These are phyloP conservation scores for Conopomorpha cramerella DNA, from an alignment of 1,140 invertebrate genomes.

Conservation along the genomic window DNA sequence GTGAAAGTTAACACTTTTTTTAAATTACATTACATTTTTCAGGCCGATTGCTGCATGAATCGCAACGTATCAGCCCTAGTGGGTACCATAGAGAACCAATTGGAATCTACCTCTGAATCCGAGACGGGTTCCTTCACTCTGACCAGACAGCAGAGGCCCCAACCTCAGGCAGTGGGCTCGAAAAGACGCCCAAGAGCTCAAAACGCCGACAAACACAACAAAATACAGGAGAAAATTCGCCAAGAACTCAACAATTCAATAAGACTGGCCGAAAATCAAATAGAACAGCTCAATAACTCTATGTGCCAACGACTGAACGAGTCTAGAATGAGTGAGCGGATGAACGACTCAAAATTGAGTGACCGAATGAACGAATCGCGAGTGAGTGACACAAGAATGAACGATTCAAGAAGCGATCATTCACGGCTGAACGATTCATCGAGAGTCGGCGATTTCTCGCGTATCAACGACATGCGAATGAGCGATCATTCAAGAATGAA, in stretches of 20 bases:
- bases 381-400: slow-evolving; percentile 5
- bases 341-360: slow-evolving; percentile 1
- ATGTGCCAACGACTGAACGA: slow-evolving; percentile 12
- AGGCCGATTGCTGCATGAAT: slow-evolving; percentile 51
- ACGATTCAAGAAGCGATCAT: slow-evolving; percentile 5
- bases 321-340: slow-evolving; percentile 1
- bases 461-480: slow-evolving; percentile 22
- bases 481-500: too few species aligned
- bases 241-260: slow-evolving; percentile 25
- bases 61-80: slow-evolving; percentile 46
- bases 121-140: slow-evolving; percentile 46
- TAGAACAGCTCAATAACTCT: slow-evolving; percentile 36
- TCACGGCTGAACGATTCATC: slow-evolving; percentile 14
- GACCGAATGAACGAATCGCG: not conserved
- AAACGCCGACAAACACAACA: slow-evolving; percentile 11
- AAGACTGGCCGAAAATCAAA: slow-evolving; percentile 34
- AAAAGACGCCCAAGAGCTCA: slow-evolving; percentile 29
- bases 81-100: slow-evolving; percentile 50
- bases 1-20: not conserved
- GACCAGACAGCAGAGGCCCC: slow-evolving; percentile 36
- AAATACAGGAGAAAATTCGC: slow-evolving; percentile 28
- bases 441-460: slow-evolving; percentile 10
- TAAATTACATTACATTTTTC: slow-evolving; percentile 14
- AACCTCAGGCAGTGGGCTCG: slow-evolving; percentile 40
- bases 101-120: slow-evolving; percentile 51